These are phyloP conservation scores for Phaetusa simplex DNA, from an alignment of 2,113 vertebrate genomes.

Conservation along the genomic window DNA sequence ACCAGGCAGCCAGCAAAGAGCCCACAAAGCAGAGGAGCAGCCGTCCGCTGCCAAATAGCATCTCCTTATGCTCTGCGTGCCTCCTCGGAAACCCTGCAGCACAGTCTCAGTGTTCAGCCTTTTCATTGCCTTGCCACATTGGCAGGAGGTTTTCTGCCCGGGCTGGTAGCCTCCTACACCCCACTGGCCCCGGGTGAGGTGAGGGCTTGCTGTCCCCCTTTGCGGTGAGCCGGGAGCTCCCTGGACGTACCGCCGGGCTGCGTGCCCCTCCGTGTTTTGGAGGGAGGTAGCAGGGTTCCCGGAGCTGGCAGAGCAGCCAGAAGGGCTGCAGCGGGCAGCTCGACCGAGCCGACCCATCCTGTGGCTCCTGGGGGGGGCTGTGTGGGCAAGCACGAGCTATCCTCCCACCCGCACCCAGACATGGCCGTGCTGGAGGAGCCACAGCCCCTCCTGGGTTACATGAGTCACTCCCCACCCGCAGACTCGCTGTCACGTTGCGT, in stretches of 20 bases:
- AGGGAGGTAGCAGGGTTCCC: not conserved
- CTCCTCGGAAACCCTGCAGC: not conserved
- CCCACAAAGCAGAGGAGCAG: not conserved
- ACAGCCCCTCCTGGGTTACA: accelerated
- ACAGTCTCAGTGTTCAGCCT: not conserved
- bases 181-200: accelerated
- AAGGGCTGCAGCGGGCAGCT: not conserved
- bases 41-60: not conserved
- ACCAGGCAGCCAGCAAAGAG: conserved; percentile 12
- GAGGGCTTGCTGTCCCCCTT: not conserved
- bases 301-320: not conserved
- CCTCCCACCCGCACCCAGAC: not conserved
- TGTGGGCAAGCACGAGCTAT: accelerated
- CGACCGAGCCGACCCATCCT: accelerated
- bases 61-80: not conserved
- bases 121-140: not conserved
- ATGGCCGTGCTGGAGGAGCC: accelerated
- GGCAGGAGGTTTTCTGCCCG: not conserved
- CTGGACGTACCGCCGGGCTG: not conserved
- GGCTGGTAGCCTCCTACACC: not conserved
- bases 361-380: not conserved
- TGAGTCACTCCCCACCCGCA: not conserved
- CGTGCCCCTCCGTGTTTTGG: accelerated
- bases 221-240: not conserved
- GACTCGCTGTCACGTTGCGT: accelerated